phyloP scores from a whole-genome alignment of 2,888 invertebrate species.

The Arge pagana region DNA sequence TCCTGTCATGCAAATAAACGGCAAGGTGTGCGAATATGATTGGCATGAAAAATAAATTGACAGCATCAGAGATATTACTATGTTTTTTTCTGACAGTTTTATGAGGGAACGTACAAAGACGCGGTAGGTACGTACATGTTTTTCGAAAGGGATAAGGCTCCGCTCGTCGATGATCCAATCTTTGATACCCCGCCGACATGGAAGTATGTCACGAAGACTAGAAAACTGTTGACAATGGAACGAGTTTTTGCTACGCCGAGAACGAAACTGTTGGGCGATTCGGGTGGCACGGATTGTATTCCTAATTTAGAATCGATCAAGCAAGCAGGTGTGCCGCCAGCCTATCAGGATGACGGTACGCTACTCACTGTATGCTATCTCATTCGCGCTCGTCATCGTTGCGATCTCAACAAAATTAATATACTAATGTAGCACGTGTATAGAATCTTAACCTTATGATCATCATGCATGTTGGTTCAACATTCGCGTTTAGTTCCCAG shows the following conservation, averaged over 20 bases:
- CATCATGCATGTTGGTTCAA: no score
- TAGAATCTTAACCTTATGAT: no score
- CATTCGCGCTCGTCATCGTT: neutral
- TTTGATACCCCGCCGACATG: conserved; percentile 64
- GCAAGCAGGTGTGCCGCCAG: conserved; percentile 46
- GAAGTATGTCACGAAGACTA: conserved; percentile 68
- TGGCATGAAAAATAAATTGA: no score
- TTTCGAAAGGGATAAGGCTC: conserved; percentile 68
- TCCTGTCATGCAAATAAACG: conserved; percentile 72
- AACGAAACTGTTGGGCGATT: conserved; percentile 51
- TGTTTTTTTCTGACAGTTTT: conserved; percentile 43
- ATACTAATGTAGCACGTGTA: no score
- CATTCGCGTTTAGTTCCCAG: neutral
- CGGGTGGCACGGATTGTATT: conserved; percentile 41
- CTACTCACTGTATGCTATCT: no score
- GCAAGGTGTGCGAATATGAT: conserved; percentile 68
- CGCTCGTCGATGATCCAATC: conserved; percentile 49
- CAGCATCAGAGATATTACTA: conserved; percentile 54
- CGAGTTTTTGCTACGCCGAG: conserved; percentile 66
- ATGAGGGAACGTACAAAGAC: conserved; percentile 70
- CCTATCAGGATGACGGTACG: conserved; percentile 45
- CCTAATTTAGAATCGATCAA: conserved; percentile 43
- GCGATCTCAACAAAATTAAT: neutral
- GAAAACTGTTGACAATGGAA: conserved; percentile 70
- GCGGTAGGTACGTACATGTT: conserved; percentile 75